Base-by-base conservation (phyloP, 2,888 invertebrate genomes). In the Geotrupes spiniger region DNA sequence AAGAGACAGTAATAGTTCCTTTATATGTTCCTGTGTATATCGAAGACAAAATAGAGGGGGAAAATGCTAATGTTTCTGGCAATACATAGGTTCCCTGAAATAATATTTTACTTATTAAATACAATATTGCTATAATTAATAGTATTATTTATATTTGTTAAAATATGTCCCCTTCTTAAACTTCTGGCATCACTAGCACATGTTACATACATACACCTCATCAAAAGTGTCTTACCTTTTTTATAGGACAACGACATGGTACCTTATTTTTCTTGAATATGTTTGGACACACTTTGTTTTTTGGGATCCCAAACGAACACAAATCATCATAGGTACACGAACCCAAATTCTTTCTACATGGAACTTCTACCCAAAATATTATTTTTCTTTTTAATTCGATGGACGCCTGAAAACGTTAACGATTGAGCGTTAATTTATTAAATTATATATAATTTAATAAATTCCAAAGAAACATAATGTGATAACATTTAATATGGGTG, bases 181-280 rank as follows among this genome's bases (percentile, higher is more conserved):
- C n/a, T n/a, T n/a, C n/a, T n/a, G n/a, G n/a, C n/a, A n/a, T n/a
- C n/a, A n/a, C n/a, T n/a, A n/a, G n/a, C n/a, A 10, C 31, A 27
- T 14, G 16, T 9, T 28, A n/a, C n/a, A n/a, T n/a, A n/a, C n/a
- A n/a, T n/a, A n/a, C n/a, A n/a, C n/a, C n/a, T 11, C 10, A 1
- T 29, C 42, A 12, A 38, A 8, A 29, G 6, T 26, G n/a, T 26
- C 5, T 10, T 29, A 29, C 62, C 55, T 57, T 57, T 26, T 50
- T 33, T 36, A 64, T 57, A 1, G 64, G 64, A 46, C 64, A 64
- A 44, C 63, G 51, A 44, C 64, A 64, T n/a, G 64, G 64, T 10
- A 63, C 49, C 28, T 56, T 45, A 49, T 62, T 59, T 40, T 54
- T 37, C 4, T 31, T 27, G 29, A 63, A 63, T 3, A 45, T 44